Conservation (phyloP, 2,888 invertebrate genomes). For the Pandemis cinnamomeana region DNA sequence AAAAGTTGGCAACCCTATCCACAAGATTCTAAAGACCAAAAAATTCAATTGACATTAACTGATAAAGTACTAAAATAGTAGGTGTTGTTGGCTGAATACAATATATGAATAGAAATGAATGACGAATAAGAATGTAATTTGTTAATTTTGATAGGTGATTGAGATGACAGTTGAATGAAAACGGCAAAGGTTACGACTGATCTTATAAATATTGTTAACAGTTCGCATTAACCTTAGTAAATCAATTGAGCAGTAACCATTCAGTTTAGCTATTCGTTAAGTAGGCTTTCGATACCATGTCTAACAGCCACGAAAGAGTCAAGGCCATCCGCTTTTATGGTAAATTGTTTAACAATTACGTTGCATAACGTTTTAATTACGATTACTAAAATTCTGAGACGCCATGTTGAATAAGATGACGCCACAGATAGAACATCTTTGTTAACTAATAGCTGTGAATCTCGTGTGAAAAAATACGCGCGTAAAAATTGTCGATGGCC, state of each 20-base stretch:
- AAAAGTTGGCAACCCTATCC: no score
- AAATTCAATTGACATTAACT: background rate
- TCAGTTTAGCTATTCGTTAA: constrained; percentile 19
- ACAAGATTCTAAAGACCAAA: background rate
- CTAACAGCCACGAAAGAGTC: constrained; percentile 37
- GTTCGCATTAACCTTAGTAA: background rate
- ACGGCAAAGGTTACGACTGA: background rate
- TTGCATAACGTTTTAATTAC: constrained; percentile 40
- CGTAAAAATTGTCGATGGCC: background rate
- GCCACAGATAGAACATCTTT: constrained; percentile 24
- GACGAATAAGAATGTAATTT: background rate
- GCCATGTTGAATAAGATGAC: constrained; percentile 33
- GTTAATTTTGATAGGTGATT: background rate
- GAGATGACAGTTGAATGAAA: constrained; percentile 1
- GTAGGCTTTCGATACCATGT: constrained; percentile 27
- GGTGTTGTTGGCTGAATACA: background rate
- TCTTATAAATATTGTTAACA: background rate
- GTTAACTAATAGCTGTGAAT: background rate
- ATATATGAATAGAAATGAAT: background rate
- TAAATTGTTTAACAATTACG: constrained; percentile 39
- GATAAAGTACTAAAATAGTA: background rate
- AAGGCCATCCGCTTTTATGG: constrained; percentile 29
- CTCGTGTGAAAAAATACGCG: background rate
- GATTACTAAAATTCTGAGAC: constrained; percentile 15
- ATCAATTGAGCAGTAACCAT: constrained; percentile 11